phyloP scores from a whole-genome alignment of 2,113 vertebrate genomes.

The Ctenodactylus gundi region DNA sequence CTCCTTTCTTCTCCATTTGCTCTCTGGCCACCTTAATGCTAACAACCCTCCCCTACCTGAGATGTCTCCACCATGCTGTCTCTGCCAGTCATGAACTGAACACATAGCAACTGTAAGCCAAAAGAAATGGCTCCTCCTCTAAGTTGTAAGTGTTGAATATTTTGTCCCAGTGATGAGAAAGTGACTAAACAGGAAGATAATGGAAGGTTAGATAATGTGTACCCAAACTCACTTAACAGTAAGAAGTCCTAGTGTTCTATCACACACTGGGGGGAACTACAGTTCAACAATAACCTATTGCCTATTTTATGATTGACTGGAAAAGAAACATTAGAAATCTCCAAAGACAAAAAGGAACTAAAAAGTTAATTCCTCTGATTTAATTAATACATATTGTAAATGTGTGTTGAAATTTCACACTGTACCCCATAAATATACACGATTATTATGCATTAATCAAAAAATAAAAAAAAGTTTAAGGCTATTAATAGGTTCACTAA shows the following conservation, averaged over 20 bases:
- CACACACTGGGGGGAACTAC: not conserved
- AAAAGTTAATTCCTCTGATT: not conserved
- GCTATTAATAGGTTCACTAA: not conserved
- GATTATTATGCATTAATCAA: not conserved
- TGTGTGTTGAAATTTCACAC: not conserved
- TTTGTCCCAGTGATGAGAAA: no score
- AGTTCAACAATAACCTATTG: not conserved
- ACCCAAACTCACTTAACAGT: no score
- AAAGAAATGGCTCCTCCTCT: no score
- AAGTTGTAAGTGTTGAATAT: no score
- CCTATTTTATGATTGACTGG: not conserved
- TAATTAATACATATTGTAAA: not conserved
- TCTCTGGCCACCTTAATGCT: no score
- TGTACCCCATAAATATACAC: not conserved
- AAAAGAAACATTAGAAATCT: not conserved
- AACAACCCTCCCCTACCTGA: no score
- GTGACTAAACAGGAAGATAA: no score
- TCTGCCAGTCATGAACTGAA: no score
- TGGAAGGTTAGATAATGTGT: not conserved
- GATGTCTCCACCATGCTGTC: no score
- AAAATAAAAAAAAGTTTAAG: not conserved
- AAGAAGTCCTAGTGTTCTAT: not conserved
- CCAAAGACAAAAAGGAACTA: not conserved
- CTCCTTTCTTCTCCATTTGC: no score
- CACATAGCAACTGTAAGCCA: no score